These are phyloP conservation scores for Callimico goeldii DNA, from an alignment of 2,797 vertebrate species.

Conservation along the genomic window DNA sequence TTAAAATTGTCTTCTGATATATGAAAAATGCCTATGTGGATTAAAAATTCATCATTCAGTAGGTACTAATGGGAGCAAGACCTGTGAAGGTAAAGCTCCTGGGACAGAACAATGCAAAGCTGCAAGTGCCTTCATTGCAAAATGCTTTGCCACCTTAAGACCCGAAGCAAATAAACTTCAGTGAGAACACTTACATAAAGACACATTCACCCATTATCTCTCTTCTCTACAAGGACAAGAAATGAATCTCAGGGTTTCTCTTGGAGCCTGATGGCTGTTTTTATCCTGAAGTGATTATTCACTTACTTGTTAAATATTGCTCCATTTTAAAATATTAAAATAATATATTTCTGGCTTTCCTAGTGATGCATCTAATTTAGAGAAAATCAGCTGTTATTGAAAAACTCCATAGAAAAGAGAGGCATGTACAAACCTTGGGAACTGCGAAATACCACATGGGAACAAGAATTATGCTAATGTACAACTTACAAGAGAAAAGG, in stretches of 20 bases:
- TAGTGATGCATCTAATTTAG: background rate
- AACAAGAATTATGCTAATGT: background rate
- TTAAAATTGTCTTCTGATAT: slow-evolving; percentile 78
- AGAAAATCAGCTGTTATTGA: background rate
- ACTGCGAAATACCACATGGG: background rate
- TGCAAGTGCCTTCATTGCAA: slow-evolving; percentile 49
- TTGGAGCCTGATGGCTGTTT: slow-evolving; percentile 8
- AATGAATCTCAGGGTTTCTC: slow-evolving; percentile 35
- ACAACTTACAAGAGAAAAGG: background rate
- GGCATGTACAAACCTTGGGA: background rate
- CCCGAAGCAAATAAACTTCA: slow-evolving; percentile 74
- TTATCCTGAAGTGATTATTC: background rate
- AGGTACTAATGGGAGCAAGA: slow-evolving; percentile 80
- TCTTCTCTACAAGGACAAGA: slow-evolving; percentile 6
- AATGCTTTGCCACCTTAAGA: slow-evolving; percentile 67
- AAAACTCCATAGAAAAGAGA: background rate
- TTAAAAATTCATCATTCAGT: slow-evolving; percentile 81
- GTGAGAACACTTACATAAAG: slow-evolving; percentile 49
- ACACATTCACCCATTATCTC: slow-evolving; percentile 28
- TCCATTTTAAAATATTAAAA: slow-evolving; percentile 47
- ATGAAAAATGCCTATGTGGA: slow-evolving; percentile 80
- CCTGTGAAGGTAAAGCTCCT: slow-evolving; percentile 65
- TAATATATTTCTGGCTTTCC: slow-evolving; percentile 14
- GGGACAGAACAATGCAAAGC: background rate
- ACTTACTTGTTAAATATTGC: slow-evolving; percentile 46